Base-by-base conservation (phyloP, 2,113 vertebrate species). In the Axis porcinus region DNA sequence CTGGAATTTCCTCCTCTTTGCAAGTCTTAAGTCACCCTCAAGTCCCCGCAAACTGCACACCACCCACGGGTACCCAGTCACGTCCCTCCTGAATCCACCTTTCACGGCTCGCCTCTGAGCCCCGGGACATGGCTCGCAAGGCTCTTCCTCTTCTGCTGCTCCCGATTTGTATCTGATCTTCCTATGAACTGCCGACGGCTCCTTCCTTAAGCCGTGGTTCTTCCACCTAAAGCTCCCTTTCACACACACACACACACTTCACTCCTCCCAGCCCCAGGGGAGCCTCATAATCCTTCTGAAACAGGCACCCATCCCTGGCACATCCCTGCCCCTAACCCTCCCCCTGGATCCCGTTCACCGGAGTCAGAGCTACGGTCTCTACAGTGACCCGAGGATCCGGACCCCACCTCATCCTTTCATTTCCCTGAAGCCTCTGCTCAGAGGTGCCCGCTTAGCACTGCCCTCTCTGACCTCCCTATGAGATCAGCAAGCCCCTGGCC, bases 11-110 rank as follows among this genome's bases (percentile, higher is more conserved):
- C 19, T 25, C 23, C 16, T 67, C 67, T 67, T 0, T 8, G 23
- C 13, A 5, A 84, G 47, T 40, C 79, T 82, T 54, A 6, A 62
- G 52, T 23, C 33, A 76, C 52, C 52, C 47, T 81, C 9, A 28
- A 13, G 4, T 36, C 40, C 3, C 1, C 1, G 6, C 5, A 14
- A 3, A 10, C 30, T 11, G 12, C 12, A 16, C 47, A 17, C 14
- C 2, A 4, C 15, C 14, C 86, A 8, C 0, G 14, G 33, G 54
- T 1, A 43, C 23, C 43, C 1, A 17, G 1, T 10, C 19, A 3
- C 0, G 0, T 11, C 15, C 27, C 45, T 67, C 58, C 23, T 23
- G 4, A 54, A 25, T 47, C 7, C 6, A 1, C 1, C 78, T 50
- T 47, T 23, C 2, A 2, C 2, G 55, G 14, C 21, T 92, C 23